Evolutionary conservation across 2,888 invertebrate species (phyloP).

Genomic region (Eupithecia inturbata): DNA sequence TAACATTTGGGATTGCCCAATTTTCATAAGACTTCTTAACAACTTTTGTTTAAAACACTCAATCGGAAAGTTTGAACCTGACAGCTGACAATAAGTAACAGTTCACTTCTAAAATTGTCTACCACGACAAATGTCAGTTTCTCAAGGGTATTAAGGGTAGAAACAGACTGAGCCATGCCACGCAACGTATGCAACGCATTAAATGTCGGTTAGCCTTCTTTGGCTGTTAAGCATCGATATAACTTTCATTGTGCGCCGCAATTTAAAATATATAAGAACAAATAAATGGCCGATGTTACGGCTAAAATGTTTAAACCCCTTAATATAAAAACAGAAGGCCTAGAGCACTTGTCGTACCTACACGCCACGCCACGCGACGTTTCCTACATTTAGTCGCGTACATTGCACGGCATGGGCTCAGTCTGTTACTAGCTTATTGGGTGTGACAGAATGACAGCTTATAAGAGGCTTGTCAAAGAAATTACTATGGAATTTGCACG

Average conservation of each 20-base stretch:
- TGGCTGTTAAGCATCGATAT: no score
- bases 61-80: not conserved
- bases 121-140: constrained; percentile 6
- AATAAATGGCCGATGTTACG: no score
- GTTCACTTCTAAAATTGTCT: constrained; percentile 1
- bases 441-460: constrained; percentile 2
- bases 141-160: not conserved
- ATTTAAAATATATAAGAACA: no score
- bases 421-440: not conserved
- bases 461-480: not conserved
- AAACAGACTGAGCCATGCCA: not conserved
- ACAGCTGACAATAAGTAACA: constrained; percentile 5
- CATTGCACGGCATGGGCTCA: not conserved
- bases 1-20: not conserved
- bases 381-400: not conserved
- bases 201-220: no score
- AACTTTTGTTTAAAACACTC: constrained; percentile 11
- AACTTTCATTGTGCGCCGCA: no score
- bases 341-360: not conserved
- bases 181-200: not conserved
- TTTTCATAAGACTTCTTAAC: constrained; percentile 6
- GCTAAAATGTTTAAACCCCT: not conserved
- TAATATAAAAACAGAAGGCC: not conserved
- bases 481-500: not conserved
- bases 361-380: not conserved